Base-by-base conservation (phyloP, 2,797 vertebrate species). In the Lithobates pipiens region DNA sequence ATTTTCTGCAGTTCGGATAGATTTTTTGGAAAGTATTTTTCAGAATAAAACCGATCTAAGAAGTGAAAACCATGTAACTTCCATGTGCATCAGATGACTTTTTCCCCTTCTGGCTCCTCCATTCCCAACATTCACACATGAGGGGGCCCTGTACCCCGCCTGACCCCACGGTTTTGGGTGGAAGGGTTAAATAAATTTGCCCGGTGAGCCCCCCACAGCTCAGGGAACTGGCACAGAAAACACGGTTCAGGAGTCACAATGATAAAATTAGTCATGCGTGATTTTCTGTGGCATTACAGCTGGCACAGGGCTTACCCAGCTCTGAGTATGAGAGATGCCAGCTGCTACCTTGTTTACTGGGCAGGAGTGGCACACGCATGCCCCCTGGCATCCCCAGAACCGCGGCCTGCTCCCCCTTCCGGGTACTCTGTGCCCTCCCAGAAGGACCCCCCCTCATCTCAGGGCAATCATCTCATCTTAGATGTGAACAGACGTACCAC, bases 261-360 rank as follows among this genome's bases (percentile, higher is more conserved):
- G 50, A 86, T 85, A 13, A 25, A 11, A 72, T 82, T 82, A 77
- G 67, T 86, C 42, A 77, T n/a, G 42, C 74, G 50, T 82, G 78
- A 54, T 78, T 81, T 65, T 54, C 39, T 69, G 46, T 82, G 68
- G 65, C 74, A 77, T 69, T 82, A 34, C 79, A 86, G 85, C 68
- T 86, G 85, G 74, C 68, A 77, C 50, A 50, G 68, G 34, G 76
- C 42, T 85, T 25, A 65, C 85, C 74, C 46, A 18, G 69, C 57
- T 70, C 85, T 50, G 34, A 21, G 32, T 44, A 32, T 70, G 10
- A 71, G 34, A 77, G 39, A 67, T 79, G 76, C 80, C 79, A 86
- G 69, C 85, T 86, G 85, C 85, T 69, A 74, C 54, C 74, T 70
- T 82, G 80, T 77, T 72, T 77, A 82, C 34, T 71, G 36, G 61